These are phyloP conservation scores for Lagorchestes hirsutus DNA, from an alignment of 2,797 vertebrate genomes.

Conservation along the genomic window DNA sequence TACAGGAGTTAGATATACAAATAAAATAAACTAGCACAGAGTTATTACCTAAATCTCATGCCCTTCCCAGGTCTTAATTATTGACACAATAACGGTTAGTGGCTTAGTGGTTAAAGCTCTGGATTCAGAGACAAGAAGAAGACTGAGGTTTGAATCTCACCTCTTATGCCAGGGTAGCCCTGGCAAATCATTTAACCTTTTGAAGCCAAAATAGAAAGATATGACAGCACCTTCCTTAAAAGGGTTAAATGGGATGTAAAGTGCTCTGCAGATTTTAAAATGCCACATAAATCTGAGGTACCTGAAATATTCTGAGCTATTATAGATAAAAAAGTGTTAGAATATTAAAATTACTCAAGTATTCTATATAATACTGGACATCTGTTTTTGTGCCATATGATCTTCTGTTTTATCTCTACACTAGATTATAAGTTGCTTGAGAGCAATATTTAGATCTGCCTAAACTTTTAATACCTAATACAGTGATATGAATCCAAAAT, in stretches of 20 bases:
- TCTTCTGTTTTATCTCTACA: background rate
- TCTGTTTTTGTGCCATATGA: background rate
- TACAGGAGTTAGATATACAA: background rate
- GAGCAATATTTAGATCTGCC: background rate
- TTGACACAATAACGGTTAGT: background rate
- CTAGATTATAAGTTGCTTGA: conserved; percentile 5
- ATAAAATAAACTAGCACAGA: background rate
- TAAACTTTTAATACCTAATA: conserved; percentile 16
- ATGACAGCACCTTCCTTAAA: background rate
- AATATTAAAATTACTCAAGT: background rate
- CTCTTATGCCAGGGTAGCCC: background rate
- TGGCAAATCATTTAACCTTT: background rate
- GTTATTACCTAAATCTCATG: background rate
- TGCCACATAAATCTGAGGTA: background rate
- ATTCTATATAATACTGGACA: conserved; percentile 18
- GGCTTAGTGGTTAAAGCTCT: background rate
- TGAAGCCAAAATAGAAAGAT: background rate
- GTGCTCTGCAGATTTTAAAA: background rate
- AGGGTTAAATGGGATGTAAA: background rate
- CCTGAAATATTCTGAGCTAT: background rate
- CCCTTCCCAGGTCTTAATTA: background rate
- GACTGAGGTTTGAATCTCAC: background rate
- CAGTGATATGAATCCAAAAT: background rate
- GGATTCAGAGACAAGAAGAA: background rate
- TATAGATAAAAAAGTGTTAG: background rate